Evolutionary conservation across 2,888 invertebrate species (phyloP), one percentile per base, ranked within the genome.

Genomic region (Noctua fimbriata): DNA sequence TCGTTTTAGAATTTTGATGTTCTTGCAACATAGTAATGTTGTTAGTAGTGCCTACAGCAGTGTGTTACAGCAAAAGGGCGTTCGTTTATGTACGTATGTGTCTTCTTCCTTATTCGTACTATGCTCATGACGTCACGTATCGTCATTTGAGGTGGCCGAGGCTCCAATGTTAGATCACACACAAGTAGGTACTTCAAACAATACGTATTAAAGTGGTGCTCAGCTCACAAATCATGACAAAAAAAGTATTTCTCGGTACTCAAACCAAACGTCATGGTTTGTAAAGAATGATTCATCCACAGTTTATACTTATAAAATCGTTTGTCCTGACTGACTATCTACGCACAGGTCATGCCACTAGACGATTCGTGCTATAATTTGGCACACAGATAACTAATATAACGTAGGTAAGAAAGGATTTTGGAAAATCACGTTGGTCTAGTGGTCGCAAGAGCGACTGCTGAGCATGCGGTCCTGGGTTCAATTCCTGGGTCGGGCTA

Each of bases 261-360:
- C 44, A 28, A 70, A 65, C 21, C n/a, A 28, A 70, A 55, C 55
- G 41, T 66, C 36, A 81, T 0, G 12, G 1, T 73, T 32, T 6
- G 4, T 32, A 67, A 44, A 10, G 41, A 41, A 82, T 80, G 80
- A 67, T 44, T 80, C 76, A 80, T 52, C 44, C 52, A 44, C 14
- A 41, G n/a, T 41, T 12, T 12, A n/a, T n/a, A 5, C 18, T 32
- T 32, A 32, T 21, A 36, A 21, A 21, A 32, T 65, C 32, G 3
- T 3, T 32, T 32, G 18, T 32, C 5, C 63, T 63, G 32, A 32
- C 63, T 28, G 60, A 18, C 2, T 18, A 60, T 28, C 9, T 9
- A 32, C 12, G 28, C 0, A 63, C 18, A 28, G 18, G 0, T 16
- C 7, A 16, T 60, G 28, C 2, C 6, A 16, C 1, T 1, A 0